A percentile compares a stretch with the other conserved stretches of the same genome.
Conservation (phyloP, 2,888 invertebrate species). For the Eilema sororculum region DNA sequence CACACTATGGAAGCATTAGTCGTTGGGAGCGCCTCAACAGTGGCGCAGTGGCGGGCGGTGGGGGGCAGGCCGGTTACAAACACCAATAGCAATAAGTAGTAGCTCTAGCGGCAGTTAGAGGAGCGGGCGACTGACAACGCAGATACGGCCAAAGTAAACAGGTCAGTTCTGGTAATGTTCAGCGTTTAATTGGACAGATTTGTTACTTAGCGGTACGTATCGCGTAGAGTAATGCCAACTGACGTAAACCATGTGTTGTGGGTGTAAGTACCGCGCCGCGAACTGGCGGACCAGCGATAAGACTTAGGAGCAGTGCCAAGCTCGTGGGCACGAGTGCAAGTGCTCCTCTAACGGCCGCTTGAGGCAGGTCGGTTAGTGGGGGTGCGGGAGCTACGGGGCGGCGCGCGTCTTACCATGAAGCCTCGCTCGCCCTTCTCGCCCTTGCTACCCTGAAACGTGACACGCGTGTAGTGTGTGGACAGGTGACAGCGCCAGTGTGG, state of each 20-base stretch:
- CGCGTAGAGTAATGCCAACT: background rate
- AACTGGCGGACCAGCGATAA: too few relatives aligned
- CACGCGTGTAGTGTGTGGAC: constrained; percentile 52
- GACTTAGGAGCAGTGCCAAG: background rate
- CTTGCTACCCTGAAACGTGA: constrained; percentile 89
- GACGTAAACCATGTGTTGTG: background rate
- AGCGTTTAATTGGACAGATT: background rate
- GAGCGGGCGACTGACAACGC: background rate
- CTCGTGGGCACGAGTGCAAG: background rate
- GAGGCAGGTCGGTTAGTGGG: constrained; percentile 18
- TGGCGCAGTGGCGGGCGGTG: background rate
- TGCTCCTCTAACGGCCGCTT: background rate
- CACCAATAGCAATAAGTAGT: background rate
- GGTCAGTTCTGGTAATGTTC: too few relatives aligned
- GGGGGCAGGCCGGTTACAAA: background rate
- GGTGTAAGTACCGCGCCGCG: background rate
- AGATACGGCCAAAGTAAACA: too few relatives aligned
- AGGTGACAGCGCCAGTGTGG: background rate
- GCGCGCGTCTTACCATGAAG: constrained; percentile 88
- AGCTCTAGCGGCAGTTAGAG: background rate
- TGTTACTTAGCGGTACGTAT: too few relatives aligned
- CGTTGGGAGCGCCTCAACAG: background rate
- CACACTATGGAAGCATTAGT: constrained; percentile 11
- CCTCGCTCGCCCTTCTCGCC: constrained; percentile 92
- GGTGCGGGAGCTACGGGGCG: constrained; percentile 39